These are phyloP conservation scores for Burhinus oedicnemus DNA, from an alignment of 2,113 vertebrate genomes.

Conservation along the genomic window DNA sequence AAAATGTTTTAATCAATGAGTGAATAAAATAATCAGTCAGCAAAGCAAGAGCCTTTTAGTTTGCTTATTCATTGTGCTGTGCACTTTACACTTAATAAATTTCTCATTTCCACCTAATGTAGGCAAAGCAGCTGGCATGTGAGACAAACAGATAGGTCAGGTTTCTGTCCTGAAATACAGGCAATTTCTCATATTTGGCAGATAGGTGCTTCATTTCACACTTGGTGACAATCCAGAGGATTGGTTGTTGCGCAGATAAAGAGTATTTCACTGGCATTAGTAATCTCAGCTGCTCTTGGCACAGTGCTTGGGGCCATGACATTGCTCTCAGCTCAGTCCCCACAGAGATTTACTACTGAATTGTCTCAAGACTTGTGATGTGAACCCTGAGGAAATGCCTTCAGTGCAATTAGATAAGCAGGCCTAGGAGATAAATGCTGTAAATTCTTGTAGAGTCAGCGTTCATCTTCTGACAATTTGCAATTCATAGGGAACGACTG, in stretches of 20 bases:
- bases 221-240: constrained; percentile 1
- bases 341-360: constrained; percentile 16
- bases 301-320: not conserved
- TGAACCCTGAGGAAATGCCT: constrained; percentile 5
- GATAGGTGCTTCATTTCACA: not conserved
- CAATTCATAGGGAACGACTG: not conserved
- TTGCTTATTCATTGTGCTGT: not conserved
- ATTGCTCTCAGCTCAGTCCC: not conserved
- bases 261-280: constrained; percentile 25
- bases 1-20: not conserved
- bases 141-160: not conserved
- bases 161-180: not conserved
- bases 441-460: not conserved
- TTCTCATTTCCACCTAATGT: not conserved
- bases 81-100: constrained; percentile 21
- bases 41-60: not conserved
- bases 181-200: not conserved
- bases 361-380: not conserved
- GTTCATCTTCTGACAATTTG: not conserved
- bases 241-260: not conserved
- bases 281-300: constrained; percentile 10
- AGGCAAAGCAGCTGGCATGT: not conserved
- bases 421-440: not conserved
- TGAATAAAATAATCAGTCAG: constrained; percentile 24
- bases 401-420: not conserved